Evolutionary conservation across 2,888 invertebrate species (phyloP), one percentile per base, ranked within the genome.

Genomic region (Lasioglossum pauxillum): DNA sequence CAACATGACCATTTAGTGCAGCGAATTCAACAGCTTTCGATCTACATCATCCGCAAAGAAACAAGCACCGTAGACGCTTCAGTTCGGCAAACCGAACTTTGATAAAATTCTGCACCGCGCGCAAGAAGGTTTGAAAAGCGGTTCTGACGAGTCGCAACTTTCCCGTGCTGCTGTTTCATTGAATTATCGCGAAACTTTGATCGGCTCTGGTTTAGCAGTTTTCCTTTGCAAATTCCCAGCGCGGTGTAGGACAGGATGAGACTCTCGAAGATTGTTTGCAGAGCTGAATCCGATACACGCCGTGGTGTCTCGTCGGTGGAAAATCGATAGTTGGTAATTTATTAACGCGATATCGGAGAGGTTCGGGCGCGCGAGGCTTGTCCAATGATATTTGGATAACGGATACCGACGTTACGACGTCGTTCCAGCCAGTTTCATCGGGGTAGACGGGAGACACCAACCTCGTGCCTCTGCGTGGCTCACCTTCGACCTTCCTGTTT

Each of bases 351-450:
- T 71, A 41, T 35, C 35, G 67, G 38, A 23, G 46, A 49, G 8
- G 73, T 46, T 73, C 46, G 73, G 23, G 49, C 31, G 74, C 31
- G 49, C 14, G 46, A 73, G 19, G 23, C 27, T 14, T 53, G 78
- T 78, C 71, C 78, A 53, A 69, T 53, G 78, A 78, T 78, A 71
- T 78, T 71, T 71, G 78, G 71, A 71, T 78, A 71, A 78, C 27
- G 78, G 71, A 53, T 41, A 71, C 71, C 78, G 49, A 53, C 71
- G 41, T 41, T 41, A 41, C 71, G 71, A 8, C 53, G 12, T 19
- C 78, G 69, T 19, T 10, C 44, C n/a, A 38, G 49, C 35, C 35
- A 46, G n/a, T 44, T 41, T 27, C 71, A 23, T 27, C 53, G 19
- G 69, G 27, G n/a, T 49, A 41, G 69, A 69, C 16, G 19, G 38